These are phyloP conservation scores for Junco hyemalis DNA, from an alignment of 2,113 vertebrate genomes.

Conservation along the genomic window DNA sequence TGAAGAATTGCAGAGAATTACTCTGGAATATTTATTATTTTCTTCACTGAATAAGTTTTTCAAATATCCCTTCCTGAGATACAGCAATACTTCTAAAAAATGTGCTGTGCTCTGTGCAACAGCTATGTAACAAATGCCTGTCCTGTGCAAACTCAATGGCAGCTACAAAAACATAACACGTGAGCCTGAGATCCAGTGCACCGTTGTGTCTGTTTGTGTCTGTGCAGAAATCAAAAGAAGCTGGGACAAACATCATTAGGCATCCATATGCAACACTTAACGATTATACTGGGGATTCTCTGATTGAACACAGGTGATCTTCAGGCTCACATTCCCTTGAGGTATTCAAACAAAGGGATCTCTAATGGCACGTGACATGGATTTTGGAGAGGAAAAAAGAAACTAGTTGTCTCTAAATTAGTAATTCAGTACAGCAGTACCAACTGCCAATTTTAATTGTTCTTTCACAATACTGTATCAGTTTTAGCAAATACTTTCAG, in stretches of 20 bases:
- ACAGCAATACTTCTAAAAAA: neutral
- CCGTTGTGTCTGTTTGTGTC: neutral
- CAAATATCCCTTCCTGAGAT: neutral
- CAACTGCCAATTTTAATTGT: neutral
- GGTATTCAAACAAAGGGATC: neutral
- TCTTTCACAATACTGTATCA: neutral
- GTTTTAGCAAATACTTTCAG: neutral
- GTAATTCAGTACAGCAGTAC: neutral
- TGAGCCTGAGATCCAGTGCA: neutral
- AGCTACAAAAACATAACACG: rapidly evolving
- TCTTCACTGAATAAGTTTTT: neutral
- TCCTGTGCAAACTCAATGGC: neutral
- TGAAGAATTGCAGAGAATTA: neutral
- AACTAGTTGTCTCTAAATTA: neutral
- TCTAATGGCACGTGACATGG: rapidly evolving
- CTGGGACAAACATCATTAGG: neutral
- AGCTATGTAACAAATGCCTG: neutral
- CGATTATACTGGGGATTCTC: rapidly evolving
- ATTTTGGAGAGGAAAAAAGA: neutral
- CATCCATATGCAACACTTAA: neutral
- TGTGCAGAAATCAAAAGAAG: neutral
- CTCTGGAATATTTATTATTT: neutral
- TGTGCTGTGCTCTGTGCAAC: neutral
- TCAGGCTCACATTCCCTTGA: neutral
- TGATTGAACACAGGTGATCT: rapidly evolving